Base-by-base conservation (phyloP, 2,113 vertebrate species). In the Chamaetylas fuelleborni region DNA sequence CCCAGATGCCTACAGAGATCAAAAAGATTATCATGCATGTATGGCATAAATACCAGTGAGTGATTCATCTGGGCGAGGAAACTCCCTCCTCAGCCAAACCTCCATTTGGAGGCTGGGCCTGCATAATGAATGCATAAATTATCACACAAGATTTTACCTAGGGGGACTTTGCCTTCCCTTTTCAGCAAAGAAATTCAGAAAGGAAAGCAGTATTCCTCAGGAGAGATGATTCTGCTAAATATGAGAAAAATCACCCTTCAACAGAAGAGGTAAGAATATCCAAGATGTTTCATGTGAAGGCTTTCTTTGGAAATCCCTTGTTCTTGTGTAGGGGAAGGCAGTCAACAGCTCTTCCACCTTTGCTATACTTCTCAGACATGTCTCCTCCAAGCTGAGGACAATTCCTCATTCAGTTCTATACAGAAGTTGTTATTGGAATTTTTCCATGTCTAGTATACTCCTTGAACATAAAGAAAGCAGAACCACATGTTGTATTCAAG, bases 1-100 rank as follows among this genome's bases (percentile, higher is more conserved):
- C 40, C 76, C 71, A 92, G 71, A 96, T 86, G 81, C 71, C 79
- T 80, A 90, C 34, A 86, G 79, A 96, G 70, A 90, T 90, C 90
- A 88, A 93, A 88, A 92, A 88, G 43, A 91, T 84, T 67, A 86
- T 76, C 70, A 80, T 2, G 13, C 53, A 65, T 51, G 33, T 58
- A 60, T 43, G 31, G 48, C 53, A 94, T 57, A 92, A 95, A 79
- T n/a, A 87, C 50, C 47, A 82, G 57, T n/a, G 70, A 95, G 36
- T 11, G 11, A 88, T 48, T 92, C 54, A 69, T 43, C 43, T 43
- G 78, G 47, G 62, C 1, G 10, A 93, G 57, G 40, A 82, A 95
- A 57, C 58, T 82, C 72, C 28, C 66, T 87, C 62, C 62, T 40
- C 40, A 70, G 73, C 78, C 84, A 89, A 85, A 80, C 26, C 26